Base-by-base conservation (phyloP, 2,888 invertebrate species). In the Polietes domitor region DNA sequence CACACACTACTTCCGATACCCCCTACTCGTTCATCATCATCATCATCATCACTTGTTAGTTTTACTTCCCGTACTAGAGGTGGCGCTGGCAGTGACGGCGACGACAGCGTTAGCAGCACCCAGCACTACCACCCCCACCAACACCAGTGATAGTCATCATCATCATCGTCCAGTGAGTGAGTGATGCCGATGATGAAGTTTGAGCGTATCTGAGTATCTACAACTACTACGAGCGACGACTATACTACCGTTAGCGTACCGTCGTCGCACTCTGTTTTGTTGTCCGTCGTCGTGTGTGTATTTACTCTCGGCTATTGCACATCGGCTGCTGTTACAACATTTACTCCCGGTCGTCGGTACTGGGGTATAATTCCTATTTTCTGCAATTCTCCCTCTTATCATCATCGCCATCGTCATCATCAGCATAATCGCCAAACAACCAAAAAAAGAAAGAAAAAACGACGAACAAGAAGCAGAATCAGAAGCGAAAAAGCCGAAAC, bases 251-350 rank as follows among this genome's bases (percentile, higher is more conserved):
- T 58, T 24, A 26, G 2, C 58, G 58, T 26, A 58, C 4, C 58
- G 26, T 15, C 21, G 24, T 15, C 68, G 15, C n/a, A 68, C 43
- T 43, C 68, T 41, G 32, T 32, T 37, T 7, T 65, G n/a, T 65
- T 28, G 65, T 37, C 37, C 9, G 10, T 68, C 61, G 61, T 24
- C 24, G 61, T 61, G 61, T 28, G 28, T 47, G 68, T 41, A 68
- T 63, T 68, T 61, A 61, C 61, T 61, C 70, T 79, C 84, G 85
- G 70, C 73, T 85, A 85, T 86, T 83, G 85, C 77, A 68, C 68
- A 83, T 77, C 75, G 75, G 12, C 12, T 37, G 37, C 75, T 80
- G 80, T 41, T 65, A 61, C 32, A 74, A 76, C 68, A 68, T 68
- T 76, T 78, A 84, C 73, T 84, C 81, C 81, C 77, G 78, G 55